These are phyloP conservation scores for Drosophila littoralis DNA, from an alignment of 1,140 invertebrate genomes.

Conservation along the genomic window DNA sequence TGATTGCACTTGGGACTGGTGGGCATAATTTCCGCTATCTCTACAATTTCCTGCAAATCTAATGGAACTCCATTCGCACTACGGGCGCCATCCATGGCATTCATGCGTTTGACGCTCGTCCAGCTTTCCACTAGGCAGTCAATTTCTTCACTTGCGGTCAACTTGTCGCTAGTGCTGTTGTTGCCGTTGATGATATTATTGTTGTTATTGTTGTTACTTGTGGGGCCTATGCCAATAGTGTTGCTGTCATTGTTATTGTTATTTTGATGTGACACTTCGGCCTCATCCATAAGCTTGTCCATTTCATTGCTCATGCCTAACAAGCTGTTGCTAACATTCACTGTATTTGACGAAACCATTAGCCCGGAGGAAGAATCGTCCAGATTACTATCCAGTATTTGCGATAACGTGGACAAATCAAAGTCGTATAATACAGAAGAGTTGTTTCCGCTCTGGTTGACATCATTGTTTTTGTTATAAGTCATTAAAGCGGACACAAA, in stretches of 20 bases:
- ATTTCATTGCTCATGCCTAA: conserved; percentile 60
- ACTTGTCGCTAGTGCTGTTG: conserved; percentile 52
- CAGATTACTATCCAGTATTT: conserved; percentile 69
- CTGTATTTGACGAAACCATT: conserved; percentile 70
- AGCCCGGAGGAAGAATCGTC: conserved; percentile 60
- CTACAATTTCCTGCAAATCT: conserved; percentile 63
- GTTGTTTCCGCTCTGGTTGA: conserved; percentile 58
- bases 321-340: conserved; percentile 65
- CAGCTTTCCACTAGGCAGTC: conserved; percentile 78
- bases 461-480: conserved; percentile 67
- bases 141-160: conserved; percentile 64
- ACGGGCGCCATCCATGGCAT: conserved; percentile 59
- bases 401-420: conserved; percentile 67
- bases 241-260: conserved; percentile 63
- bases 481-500: conserved; percentile 76
- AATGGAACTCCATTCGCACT: conserved; percentile 46
- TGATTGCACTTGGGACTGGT: conserved; percentile 78
- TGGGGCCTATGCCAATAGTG: conserved; percentile 44
- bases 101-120: conserved; percentile 77
- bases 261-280: conserved; percentile 58
- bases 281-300: conserved; percentile 68
- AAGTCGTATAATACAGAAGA: conserved; percentile 68
- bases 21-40: conserved; percentile 76
- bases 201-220: conserved; percentile 59
- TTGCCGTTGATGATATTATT: conserved; percentile 63